phyloP scores from a whole-genome alignment of 2,888 invertebrate genomes.

The Ophonus ardosiacus region DNA sequence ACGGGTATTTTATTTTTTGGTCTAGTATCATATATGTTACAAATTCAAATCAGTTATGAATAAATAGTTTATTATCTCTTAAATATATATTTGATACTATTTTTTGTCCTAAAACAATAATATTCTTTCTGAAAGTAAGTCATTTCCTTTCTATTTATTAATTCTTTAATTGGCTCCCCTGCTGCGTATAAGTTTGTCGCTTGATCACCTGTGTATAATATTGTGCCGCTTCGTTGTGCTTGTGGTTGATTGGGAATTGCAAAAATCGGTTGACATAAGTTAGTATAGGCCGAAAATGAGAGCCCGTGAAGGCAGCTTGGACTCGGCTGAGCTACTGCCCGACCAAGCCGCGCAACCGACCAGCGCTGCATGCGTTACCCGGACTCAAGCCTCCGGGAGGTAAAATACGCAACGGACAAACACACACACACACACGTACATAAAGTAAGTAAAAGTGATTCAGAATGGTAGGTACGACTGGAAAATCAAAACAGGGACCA shows the following conservation, averaged over 20 bases:
- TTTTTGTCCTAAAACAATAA: no score
- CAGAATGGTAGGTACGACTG: no score
- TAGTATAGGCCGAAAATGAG: constrained; percentile 73
- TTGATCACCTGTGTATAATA: background rate
- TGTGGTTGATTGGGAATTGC: constrained; percentile 41
- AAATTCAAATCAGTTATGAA: no score
- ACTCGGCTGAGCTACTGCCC: constrained; percentile 30
- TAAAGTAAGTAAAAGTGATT: background rate
- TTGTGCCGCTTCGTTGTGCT: constrained; percentile 14
- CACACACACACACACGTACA: background rate
- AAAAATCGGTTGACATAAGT: constrained; percentile 73
- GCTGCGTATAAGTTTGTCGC: background rate
- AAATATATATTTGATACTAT: no score
- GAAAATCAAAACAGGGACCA: no score
- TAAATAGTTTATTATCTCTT: no score
- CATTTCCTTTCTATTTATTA: background rate
- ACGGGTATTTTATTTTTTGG: no score
- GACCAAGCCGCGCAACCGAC: no score
- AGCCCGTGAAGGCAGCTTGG: constrained; percentile 68
- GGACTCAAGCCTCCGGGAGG: background rate
- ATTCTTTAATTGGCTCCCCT: background rate
- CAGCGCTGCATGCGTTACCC: background rate
- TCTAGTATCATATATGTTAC: no score
- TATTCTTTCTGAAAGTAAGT: no score
- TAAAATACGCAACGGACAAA: background rate